Percentiles rank a stretch among this genome's conserved stretches.
phyloP scores from a whole-genome alignment of 2,888 invertebrate genomes.

The Habrosyne pyritoides region DNA sequence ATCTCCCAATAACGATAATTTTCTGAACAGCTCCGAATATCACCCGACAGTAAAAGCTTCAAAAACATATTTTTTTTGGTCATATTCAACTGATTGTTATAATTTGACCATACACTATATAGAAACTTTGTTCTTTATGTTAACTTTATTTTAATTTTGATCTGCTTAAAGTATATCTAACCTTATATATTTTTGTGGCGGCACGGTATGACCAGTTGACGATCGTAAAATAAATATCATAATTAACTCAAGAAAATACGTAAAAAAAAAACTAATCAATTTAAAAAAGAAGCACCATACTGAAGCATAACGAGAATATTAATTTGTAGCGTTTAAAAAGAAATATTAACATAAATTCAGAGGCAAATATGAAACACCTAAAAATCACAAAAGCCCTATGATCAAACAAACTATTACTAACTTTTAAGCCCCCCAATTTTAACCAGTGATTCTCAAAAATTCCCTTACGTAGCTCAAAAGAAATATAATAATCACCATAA shows the following conservation, averaged over 20 bases:
- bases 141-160: conserved; percentile 35
- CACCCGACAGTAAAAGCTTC: conserved; percentile 17
- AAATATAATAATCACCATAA: background rate
- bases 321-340: too few species aligned
- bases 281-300: too few species aligned
- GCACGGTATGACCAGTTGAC: conserved; percentile 63
- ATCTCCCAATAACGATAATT: background rate
- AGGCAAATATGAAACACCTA: too few species aligned
- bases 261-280: background rate
- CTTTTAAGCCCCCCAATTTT: too few species aligned
- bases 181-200: conserved; percentile 61
- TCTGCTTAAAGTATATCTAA: conserved; percentile 71
- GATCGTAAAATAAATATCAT: conserved; percentile 26
- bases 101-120: background rate
- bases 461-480: background rate
- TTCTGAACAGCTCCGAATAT: background rate
- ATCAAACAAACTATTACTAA: too few species aligned
- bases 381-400: too few species aligned
- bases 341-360: too few species aligned
- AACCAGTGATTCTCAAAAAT: background rate
- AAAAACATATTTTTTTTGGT: background rate
- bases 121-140: conserved; percentile 13
- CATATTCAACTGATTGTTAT: background rate
- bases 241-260: background rate
- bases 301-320: too few species aligned